Percentiles rank a stretch among this genome's conserved stretches.
Conservation (phyloP, 2,888 invertebrate species). For the Rutpela maculata region DNA sequence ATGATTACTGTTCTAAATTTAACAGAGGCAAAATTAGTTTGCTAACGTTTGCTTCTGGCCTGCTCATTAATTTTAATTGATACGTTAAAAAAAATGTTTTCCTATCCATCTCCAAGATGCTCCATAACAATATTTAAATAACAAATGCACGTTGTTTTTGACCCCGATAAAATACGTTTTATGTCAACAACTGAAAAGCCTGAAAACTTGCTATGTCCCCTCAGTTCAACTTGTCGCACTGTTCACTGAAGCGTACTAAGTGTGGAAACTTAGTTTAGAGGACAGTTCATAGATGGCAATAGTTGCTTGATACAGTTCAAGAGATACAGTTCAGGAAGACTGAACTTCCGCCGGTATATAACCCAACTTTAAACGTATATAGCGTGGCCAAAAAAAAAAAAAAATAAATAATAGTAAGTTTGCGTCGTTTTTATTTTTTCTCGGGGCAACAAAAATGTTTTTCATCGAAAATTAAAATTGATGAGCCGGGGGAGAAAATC, state of each 20-base stretch:
- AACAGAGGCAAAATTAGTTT: not conserved
- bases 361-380: not conserved
- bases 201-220: constrained; percentile 16
- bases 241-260: not conserved
- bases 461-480: too few species aligned
- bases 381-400: constrained; percentile 2
- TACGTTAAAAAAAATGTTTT: constrained; percentile 7
- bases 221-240: not conserved
- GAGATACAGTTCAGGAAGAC: constrained; percentile 29
- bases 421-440: too few species aligned
- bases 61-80: constrained; percentile 2
- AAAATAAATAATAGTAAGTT: too few species aligned
- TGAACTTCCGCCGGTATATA: constrained; percentile 15
- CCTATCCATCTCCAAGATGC: not conserved
- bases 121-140: not conserved
- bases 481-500: too few species aligned
- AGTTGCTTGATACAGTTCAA: constrained; percentile 44
- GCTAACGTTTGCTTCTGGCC: not conserved
- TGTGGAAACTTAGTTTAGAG: constrained; percentile 30
- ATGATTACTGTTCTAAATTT: constrained; percentile 7
- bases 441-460: too few species aligned
- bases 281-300: constrained; percentile 47
- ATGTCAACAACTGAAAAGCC: constrained; percentile 16
- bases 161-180: not conserved
- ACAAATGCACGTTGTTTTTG: not conserved